Base-by-base conservation (phyloP, 2,113 vertebrate genomes). In the Grallaria varia region DNA sequence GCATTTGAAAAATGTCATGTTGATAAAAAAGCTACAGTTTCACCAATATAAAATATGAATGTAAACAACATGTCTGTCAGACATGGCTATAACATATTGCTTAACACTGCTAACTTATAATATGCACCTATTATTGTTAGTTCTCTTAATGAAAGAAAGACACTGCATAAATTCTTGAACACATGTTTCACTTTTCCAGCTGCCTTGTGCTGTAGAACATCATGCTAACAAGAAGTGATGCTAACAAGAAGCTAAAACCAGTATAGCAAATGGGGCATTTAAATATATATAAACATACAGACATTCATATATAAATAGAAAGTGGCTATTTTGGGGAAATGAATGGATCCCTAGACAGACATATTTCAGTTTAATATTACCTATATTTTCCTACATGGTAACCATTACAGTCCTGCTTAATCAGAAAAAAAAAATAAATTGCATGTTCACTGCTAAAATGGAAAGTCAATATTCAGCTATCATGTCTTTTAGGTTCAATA, bases 181-280 rank as follows among this genome's bases (percentile, higher is more conserved):
- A 97, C 95, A 96, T 98, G 98, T 96, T 97, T 96, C 95, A 91
- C 97, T 98, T 97, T 97, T 97, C 95, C 95, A 96, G 94, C 97
- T 96, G 98, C 97, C 96, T 89, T 94, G 96, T 75, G 81, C 98
- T 98, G 98, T 90, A 94, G 97, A 98, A 97, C 96, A 94, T 98
- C 98, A 98, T n/a, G 82, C 93, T 98, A 98, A 98, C 96, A 93
- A 98, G 98, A 98, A 97, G 87, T 98, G 98, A 98, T 97, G 93
- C 98, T 98, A 98, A 98, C 98, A 97, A 98, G 98, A 98, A 97
- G 97, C 97, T 98, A 98, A 98, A 98, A 97, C 97, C 97, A 97
- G 97, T 95, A 95, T 95, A 98, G 98, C 98, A 98, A 98, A 98
- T 97, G 97, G 97, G 95, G 97, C 98, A 97, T 98, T 98, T 97